phyloP scores from a whole-genome alignment of 1,140 invertebrate species.

The Drosophila nasuta region DNA sequence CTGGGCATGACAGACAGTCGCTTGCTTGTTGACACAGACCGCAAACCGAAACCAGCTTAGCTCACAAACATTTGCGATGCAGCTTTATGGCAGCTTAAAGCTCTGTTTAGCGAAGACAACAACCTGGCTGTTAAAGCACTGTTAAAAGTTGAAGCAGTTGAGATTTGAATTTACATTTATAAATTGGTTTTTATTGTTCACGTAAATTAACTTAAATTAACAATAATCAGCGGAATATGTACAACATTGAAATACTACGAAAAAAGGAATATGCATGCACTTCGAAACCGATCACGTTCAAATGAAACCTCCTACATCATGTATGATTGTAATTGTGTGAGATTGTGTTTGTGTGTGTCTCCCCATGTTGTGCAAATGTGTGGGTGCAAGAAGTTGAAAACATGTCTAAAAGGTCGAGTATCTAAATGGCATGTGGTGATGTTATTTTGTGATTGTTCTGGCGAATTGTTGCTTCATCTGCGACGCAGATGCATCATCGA shows the following conservation, averaged over 20 bases:
- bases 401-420: constrained; percentile 51
- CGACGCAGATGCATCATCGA: constrained; percentile 82
- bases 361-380: neutral
- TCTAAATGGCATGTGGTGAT: constrained; percentile 72
- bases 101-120: constrained; percentile 31
- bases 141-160: neutral
- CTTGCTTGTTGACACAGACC: neutral
- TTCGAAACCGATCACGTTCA: constrained; percentile 33
- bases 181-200: constrained; percentile 59
- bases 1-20: no score
- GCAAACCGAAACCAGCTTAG: constrained; percentile 33
- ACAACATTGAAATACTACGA: constrained; percentile 81
- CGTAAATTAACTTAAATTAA: constrained; percentile 83
- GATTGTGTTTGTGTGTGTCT: constrained; percentile 2
- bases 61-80: constrained; percentile 18
- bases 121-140: constrained; percentile 17
- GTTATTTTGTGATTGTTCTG: constrained; percentile 2
- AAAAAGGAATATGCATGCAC: constrained; percentile 61
- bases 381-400: constrained; percentile 15
- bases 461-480: constrained; percentile 51
- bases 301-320: constrained; percentile 41
- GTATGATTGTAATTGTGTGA: neutral
- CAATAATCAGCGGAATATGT: constrained; percentile 79
- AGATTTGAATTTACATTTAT: constrained; percentile 25
- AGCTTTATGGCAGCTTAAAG: constrained; percentile 27